phyloP scores from a whole-genome alignment of 2,888 invertebrate genomes.

The Tetropium fuscum region DNA sequence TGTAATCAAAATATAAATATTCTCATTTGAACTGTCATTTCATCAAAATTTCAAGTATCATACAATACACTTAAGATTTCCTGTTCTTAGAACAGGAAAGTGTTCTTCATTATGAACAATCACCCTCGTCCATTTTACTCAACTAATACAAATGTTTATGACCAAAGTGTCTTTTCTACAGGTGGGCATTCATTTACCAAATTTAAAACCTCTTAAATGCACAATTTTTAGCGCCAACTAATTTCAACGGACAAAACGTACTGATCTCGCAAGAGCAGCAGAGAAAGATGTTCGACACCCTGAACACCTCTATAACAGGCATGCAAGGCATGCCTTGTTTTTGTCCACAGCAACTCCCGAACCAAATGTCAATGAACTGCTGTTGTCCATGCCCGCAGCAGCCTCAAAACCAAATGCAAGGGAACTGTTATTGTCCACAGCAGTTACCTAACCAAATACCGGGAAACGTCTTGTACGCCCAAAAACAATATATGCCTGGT shows the following conservation, averaged over 20 bases:
- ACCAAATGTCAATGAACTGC: neutral
- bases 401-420: neutral
- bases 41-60: no score
- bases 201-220: neutral
- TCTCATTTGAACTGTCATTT: no score
- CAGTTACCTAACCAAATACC: slow-evolving; percentile 10
- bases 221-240: slow-evolving; percentile 45
- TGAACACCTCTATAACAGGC: slow-evolving; percentile 48
- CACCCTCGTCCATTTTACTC: slow-evolving; percentile 51
- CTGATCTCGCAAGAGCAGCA: slow-evolving; percentile 52
- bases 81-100: no score
- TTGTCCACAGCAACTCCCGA: slow-evolving; percentile 4
- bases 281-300: slow-evolving; percentile 47
- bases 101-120: slow-evolving; percentile 36
- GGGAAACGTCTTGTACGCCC: slow-evolving; percentile 32
- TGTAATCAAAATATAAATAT: no score
- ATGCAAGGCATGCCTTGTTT: no score
- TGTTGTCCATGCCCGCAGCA: slow-evolving; percentile 7
- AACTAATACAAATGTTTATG: slow-evolving; percentile 44
- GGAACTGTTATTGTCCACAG: no score
- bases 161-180: slow-evolving; percentile 45
- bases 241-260: slow-evolving; percentile 48
- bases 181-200: slow-evolving; percentile 36
- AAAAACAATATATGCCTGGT: slow-evolving; percentile 38
- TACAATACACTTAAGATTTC: no score